Percentiles rank a stretch among this genome's conserved stretches.
phyloP scores from a whole-genome alignment of 2,113 vertebrate species.

The Pholis gunnellus region DNA sequence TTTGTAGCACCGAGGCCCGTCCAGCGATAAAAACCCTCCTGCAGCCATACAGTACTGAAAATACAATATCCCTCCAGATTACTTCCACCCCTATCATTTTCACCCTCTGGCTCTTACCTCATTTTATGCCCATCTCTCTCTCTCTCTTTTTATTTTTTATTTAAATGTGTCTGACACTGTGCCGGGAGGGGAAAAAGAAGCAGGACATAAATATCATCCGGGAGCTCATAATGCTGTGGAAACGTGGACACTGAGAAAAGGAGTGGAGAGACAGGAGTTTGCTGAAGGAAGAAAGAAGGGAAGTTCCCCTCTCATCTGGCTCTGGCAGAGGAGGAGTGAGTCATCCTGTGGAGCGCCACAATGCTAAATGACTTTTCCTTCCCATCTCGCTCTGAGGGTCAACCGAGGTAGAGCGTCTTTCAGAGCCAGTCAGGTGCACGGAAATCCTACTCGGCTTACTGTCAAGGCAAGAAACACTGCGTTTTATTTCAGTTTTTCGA shows the following conservation, averaged over 20 bases:
- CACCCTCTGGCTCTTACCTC: slow-evolving; percentile 14
- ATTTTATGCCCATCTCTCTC: slow-evolving; percentile 44
- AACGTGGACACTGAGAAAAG: slow-evolving; percentile 64
- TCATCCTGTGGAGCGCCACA: slow-evolving; percentile 65
- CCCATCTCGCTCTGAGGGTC: slow-evolving; percentile 54
- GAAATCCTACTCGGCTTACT: slow-evolving; percentile 28
- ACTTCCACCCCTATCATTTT: slow-evolving; percentile 46
- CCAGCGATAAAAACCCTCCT: slow-evolving; percentile 51
- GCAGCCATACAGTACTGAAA: slow-evolving; percentile 37
- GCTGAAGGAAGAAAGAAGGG: slow-evolving; percentile 59
- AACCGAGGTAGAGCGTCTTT: slow-evolving; percentile 65
- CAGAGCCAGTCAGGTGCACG: slow-evolving; percentile 60
- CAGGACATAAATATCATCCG: slow-evolving; percentile 60
- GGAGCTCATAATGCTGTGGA: slow-evolving; percentile 54
- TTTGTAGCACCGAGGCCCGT: slow-evolving; percentile 11
- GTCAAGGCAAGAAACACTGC: slow-evolving; percentile 28
- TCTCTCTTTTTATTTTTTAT: slow-evolving; percentile 40
- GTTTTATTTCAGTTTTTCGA: slow-evolving; percentile 38
- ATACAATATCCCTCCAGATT: slow-evolving; percentile 59
- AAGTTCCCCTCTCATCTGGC: slow-evolving; percentile 72
- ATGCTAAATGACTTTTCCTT: slow-evolving; percentile 74
- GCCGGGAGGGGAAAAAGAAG: slow-evolving; percentile 45
- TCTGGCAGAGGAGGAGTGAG: slow-evolving; percentile 68
- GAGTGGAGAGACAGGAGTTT: slow-evolving; percentile 55
- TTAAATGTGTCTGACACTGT: slow-evolving; percentile 55